Percentiles rank a stretch among this genome's conserved stretches.
Conservation (phyloP, 1,140 invertebrate species). For the Whitmania pigra region DNA sequence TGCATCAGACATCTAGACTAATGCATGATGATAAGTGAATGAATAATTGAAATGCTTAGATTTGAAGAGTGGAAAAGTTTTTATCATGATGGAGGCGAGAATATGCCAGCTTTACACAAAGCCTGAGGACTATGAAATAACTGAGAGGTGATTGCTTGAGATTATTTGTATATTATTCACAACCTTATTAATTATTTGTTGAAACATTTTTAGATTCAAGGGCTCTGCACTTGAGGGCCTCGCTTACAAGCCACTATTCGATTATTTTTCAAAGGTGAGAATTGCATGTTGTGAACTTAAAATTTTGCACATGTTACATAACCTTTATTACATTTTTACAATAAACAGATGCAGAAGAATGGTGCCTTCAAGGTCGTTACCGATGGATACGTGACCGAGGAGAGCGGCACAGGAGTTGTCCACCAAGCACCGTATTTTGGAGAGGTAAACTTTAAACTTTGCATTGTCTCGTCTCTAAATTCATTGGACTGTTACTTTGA, state of each 20-base stretch:
- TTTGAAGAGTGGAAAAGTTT: conserved; percentile 55
- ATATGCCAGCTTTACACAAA: conserved; percentile 68
- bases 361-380: conserved; percentile 73
- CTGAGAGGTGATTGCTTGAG: conserved; percentile 49
- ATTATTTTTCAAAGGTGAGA: conserved; percentile 61
- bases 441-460: conserved; percentile 50
- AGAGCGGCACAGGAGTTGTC: conserved; percentile 95
- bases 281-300: not conserved
- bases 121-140: conserved; percentile 48
- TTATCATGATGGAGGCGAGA: conserved; percentile 77
- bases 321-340: no score
- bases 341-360: conserved; percentile 44
- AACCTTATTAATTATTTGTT: not conserved
- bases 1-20: not conserved
- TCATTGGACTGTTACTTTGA: conserved; percentile 27
- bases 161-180: conserved; percentile 8
- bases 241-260: conserved; percentile 77
- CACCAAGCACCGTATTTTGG: conserved; percentile 99
- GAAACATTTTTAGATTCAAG: conserved; percentile 48
- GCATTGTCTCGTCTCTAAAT: not conserved
- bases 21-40: not conserved
- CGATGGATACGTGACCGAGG: conserved; percentile 86
- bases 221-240: conserved; percentile 69
- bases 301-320: no score
- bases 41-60: conserved; percentile 42